Conservation (phyloP, 2,113 vertebrate species). For the Myrmophylax atrothorax region DNA sequence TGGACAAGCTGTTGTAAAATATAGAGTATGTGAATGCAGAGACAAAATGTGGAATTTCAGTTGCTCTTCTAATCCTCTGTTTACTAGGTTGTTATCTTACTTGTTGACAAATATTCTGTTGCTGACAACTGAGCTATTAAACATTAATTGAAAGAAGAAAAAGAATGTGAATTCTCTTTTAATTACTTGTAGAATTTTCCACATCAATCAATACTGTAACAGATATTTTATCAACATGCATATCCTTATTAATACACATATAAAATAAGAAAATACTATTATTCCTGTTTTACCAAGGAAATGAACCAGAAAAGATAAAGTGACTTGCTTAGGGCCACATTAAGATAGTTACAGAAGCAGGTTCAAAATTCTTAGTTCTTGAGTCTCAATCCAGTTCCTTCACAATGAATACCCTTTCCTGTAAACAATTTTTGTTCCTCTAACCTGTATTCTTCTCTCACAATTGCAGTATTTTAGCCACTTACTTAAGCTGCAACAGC, state of each 20-base stretch:
- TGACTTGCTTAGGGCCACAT: not conserved
- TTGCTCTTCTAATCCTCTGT: not conserved
- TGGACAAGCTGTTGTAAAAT: not conserved
- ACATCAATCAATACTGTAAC: not conserved
- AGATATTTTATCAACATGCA: not conserved
- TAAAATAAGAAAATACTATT: not conserved
- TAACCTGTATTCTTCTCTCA: not conserved
- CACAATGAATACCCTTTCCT: not conserved
- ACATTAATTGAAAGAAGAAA: not conserved
- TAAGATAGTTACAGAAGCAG: not conserved
- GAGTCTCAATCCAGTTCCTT: not conserved
- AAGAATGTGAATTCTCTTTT: not conserved
- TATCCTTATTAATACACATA: not conserved
- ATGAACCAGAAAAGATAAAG: not conserved
- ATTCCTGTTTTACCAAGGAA: not conserved
- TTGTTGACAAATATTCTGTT: not conserved
- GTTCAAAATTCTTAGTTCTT: not conserved
- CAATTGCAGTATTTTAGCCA: not conserved
- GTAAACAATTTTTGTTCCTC: not conserved
- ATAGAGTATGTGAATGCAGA: not conserved
- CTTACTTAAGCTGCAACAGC: not conserved
- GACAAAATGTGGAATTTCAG: not conserved
- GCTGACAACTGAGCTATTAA: not conserved
- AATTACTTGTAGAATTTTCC: not conserved
- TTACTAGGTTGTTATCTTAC: not conserved